Percentiles rank a stretch among this genome's conserved stretches.
phyloP scores from a whole-genome alignment of 2,888 invertebrate genomes.

The Lagria hirta region DNA sequence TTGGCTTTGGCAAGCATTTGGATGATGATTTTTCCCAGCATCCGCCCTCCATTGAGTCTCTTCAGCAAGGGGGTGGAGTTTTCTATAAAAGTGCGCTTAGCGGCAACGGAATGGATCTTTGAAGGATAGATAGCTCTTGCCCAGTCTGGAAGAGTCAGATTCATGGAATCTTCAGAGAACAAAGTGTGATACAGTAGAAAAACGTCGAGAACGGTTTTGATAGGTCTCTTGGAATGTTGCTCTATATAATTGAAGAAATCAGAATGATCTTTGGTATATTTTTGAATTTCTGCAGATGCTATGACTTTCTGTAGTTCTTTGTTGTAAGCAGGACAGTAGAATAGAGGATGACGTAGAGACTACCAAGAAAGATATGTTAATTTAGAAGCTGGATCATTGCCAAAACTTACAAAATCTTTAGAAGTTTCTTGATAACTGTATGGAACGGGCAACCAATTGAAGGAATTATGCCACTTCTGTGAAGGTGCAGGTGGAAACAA shows the following conservation, averaged over 20 bases:
- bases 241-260: constrained; percentile 40
- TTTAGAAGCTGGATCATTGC: too few species aligned
- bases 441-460: constrained; percentile 67
- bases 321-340: constrained; percentile 47
- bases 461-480: constrained; percentile 55
- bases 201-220: constrained; percentile 38
- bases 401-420: constrained; percentile 45
- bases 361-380: too few species aligned
- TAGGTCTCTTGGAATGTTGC: constrained; percentile 39
- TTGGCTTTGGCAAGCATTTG: constrained; percentile 41
- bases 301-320: constrained; percentile 42
- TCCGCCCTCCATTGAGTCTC: constrained; percentile 53
- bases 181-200: constrained; percentile 49
- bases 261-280: constrained; percentile 36
- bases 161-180: constrained; percentile 46
- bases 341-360: constrained; percentile 44
- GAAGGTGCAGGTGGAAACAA: constrained; percentile 62
- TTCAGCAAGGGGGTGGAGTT: constrained; percentile 48
- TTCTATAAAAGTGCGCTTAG: constrained; percentile 52
- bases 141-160: constrained; percentile 55
- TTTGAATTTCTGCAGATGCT: constrained; percentile 36
- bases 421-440: constrained; percentile 41
- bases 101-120: constrained; percentile 46
- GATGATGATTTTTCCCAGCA: constrained; percentile 41
- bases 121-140: constrained; percentile 47